These are phyloP conservation scores for Grammomys dolichurus DNA, from an alignment of 2,113 vertebrate species.

Conservation along the genomic window DNA sequence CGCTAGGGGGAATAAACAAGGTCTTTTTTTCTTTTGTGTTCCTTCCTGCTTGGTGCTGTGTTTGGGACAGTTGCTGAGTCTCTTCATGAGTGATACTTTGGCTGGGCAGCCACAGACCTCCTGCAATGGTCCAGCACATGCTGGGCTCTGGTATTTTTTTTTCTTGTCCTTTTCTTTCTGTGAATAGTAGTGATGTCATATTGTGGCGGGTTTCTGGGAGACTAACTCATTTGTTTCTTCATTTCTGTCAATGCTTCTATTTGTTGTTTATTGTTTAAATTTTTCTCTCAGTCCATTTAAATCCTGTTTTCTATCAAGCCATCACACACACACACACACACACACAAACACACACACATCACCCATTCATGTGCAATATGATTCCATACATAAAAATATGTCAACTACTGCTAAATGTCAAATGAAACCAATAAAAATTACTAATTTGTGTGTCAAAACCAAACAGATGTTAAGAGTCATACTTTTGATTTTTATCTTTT, in stretches of 20 bases:
- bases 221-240: neutral
- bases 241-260: neutral
- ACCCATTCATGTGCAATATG: neutral
- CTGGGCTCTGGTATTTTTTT: neutral
- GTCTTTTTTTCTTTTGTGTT: neutral
- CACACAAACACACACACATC: neutral
- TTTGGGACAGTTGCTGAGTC: neutral
- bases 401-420: slow-evolving; percentile 10
- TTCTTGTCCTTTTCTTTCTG: neutral
- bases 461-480: neutral
- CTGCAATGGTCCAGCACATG: neutral
- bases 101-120: neutral
- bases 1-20: neutral
- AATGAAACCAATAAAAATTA: slow-evolving; percentile 25
- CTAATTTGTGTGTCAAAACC: neutral
- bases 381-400: slow-evolving; percentile 6
- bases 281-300: neutral
- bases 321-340: neutral
- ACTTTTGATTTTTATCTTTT: neutral
- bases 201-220: neutral
- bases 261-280: neutral
- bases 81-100: neutral
- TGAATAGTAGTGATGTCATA: neutral
- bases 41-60: neutral
- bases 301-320: neutral